These are phyloP conservation scores for Bettongia penicillata DNA, from an alignment of 2,113 vertebrate genomes.

Conservation along the genomic window DNA sequence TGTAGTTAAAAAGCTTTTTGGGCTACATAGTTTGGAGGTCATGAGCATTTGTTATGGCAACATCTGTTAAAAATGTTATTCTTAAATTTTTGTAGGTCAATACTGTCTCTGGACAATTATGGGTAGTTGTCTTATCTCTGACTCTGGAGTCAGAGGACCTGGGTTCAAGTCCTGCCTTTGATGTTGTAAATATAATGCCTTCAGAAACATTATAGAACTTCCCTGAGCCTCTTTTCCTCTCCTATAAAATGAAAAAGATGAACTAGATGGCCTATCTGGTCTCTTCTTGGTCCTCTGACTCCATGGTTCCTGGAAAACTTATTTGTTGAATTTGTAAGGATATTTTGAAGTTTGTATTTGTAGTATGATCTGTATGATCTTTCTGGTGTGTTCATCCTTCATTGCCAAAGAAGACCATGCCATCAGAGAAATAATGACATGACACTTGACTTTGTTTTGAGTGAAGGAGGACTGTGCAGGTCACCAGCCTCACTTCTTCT, in stretches of 20 bases:
- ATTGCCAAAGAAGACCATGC: no score
- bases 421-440: no score
- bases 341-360: background rate
- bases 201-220: background rate
- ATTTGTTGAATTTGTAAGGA: background rate
- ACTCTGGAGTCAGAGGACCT: background rate
- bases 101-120: background rate
- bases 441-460: no score
- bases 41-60: background rate
- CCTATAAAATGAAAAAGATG: background rate
- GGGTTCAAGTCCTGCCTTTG: background rate
- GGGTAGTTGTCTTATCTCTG: background rate
- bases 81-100: background rate
- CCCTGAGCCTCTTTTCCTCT: background rate
- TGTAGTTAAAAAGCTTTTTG: background rate
- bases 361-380: background rate
- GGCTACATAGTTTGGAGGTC: background rate
- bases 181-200: background rate
- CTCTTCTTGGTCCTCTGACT: background rate
- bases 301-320: background rate
- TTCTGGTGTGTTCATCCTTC: no score
- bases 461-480: no score
- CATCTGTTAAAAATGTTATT: background rate
- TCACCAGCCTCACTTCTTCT: no score
- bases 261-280: background rate